A percentile compares a stretch with the other conserved stretches of the same genome.
Conservation (phyloP, 2,888 invertebrate species). For the Amorpha juglandis region DNA sequence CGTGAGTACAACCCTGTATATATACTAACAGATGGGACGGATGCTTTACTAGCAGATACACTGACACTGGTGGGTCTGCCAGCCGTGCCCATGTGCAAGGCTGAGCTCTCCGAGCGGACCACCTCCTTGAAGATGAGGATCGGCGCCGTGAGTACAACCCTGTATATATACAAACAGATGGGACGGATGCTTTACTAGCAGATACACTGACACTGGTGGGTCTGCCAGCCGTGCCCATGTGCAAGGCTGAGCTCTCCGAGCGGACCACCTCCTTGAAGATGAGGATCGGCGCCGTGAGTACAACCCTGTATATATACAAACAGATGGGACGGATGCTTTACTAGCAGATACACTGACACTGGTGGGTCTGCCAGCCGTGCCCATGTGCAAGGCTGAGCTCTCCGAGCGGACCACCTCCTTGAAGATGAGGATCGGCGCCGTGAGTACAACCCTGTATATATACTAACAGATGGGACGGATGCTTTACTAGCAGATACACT, state of each 20-base stretch:
- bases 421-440: slow-evolving; percentile 79
- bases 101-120: slow-evolving; percentile 53
- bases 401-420: slow-evolving; percentile 61
- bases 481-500: slow-evolving; percentile 95
- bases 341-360: slow-evolving; percentile 95
- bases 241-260: slow-evolving; percentile 68
- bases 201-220: slow-evolving; percentile 97
- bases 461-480: no score
- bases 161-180: no score
- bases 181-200: slow-evolving; percentile 87
- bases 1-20: slow-evolving; percentile 54
- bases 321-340: slow-evolving; percentile 80
- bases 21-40: not conserved
- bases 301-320: no score
- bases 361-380: slow-evolving; percentile 92
- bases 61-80: slow-evolving; percentile 95
- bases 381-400: slow-evolving; percentile 81
- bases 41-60: slow-evolving; percentile 88
- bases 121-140: slow-evolving; percentile 75
- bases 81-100: slow-evolving; percentile 87
- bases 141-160: slow-evolving; percentile 68
- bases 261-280: slow-evolving; percentile 67
- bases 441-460: slow-evolving; percentile 46
- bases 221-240: slow-evolving; percentile 90
- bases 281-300: slow-evolving; percentile 80